Evolutionary conservation across 30 jellyfish, hydroid and myxozoan genomes (phyloP).

Genomic region (Hydractinia echinata): DNA sequence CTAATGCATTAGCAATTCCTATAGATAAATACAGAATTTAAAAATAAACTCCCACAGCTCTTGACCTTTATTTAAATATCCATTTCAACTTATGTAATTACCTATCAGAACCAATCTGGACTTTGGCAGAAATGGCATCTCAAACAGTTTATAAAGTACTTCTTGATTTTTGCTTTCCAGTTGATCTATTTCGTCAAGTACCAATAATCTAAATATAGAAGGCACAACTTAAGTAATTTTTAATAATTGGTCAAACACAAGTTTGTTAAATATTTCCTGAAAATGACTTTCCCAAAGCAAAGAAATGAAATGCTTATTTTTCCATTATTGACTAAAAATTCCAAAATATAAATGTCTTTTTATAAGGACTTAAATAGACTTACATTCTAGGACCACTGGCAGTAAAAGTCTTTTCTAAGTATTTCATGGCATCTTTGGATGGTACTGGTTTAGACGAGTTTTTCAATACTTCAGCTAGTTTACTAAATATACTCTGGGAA

Average conservation of each 20-base stretch:
- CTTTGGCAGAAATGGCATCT: slow-evolving; percentile 63
- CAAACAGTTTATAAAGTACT: slow-evolving; percentile 72
- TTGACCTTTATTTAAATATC: background rate
- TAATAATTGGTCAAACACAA: too few species aligned
- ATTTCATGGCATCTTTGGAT: slow-evolving; percentile 51
- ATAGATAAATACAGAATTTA: background rate
- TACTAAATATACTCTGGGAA: slow-evolving; percentile 52
- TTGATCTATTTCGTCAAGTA: slow-evolving; percentile 91
- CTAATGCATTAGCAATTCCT: slow-evolving; percentile 96
- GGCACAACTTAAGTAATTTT: too few species aligned
- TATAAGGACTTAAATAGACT: slow-evolving; percentile 7
- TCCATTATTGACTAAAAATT: too few species aligned
- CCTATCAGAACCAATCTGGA: slow-evolving; percentile 73
- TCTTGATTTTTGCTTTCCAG: slow-evolving; percentile 87
- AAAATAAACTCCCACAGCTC: background rate
- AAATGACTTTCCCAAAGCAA: too few species aligned
- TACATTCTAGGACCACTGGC: slow-evolving; percentile 59
- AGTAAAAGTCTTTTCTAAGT: slow-evolving; percentile 44
- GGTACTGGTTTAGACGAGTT: slow-evolving; percentile 25
- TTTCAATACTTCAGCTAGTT: slow-evolving; percentile 44
- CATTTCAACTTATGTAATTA: background rate
- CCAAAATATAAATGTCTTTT: too few species aligned
- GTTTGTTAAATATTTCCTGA: too few species aligned
- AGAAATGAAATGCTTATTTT: too few species aligned
- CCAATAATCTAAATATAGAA: slow-evolving; percentile 50